Percentiles rank a stretch among this genome's conserved stretches.
phyloP scores from a whole-genome alignment of 2,113 vertebrate genomes.

The Podocnemis expansa region DNA sequence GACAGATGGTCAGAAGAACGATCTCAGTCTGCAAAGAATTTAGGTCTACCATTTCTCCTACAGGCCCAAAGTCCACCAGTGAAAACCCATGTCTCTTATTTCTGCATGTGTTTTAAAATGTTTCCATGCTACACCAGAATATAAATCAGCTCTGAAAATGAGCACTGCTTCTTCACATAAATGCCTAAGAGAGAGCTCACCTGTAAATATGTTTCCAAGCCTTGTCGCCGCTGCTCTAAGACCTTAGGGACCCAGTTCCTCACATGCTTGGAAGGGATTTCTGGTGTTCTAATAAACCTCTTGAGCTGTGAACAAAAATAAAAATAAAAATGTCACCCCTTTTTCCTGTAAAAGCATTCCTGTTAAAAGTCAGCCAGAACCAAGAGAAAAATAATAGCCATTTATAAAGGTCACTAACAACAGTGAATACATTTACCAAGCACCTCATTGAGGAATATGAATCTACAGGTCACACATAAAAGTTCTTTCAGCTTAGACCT shows the following conservation, averaged over 20 bases:
- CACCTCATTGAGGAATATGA: not conserved
- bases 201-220: slow-evolving; percentile 95
- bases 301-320: slow-evolving; percentile 84
- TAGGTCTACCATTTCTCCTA: not conserved
- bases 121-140: not conserved
- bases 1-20: not conserved
- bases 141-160: not conserved
- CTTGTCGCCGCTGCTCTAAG: slow-evolving; percentile 92
- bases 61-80: not conserved
- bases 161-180: not conserved
- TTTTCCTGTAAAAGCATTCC: not conserved
- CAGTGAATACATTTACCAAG: not conserved
- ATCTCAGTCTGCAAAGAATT: not conserved
- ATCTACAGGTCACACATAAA: not conserved
- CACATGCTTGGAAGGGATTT: slow-evolving; percentile 97
- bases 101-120: not conserved
- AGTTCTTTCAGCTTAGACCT: not conserved
- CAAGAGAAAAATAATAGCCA: not conserved
- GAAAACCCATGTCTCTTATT: not conserved
- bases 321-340: not conserved
- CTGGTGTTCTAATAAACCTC: slow-evolving; percentile 95
- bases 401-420: fast-evolving
- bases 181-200: slow-evolving; percentile 68
- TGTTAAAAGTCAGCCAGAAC: not conserved
- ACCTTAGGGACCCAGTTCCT: slow-evolving; percentile 99